A percentile compares a stretch with the other conserved stretches of the same genome.
Evolutionary conservation across 92 coral and sea anemone genomes (phyloP).

Genomic region (Diadumene lineata): DNA sequence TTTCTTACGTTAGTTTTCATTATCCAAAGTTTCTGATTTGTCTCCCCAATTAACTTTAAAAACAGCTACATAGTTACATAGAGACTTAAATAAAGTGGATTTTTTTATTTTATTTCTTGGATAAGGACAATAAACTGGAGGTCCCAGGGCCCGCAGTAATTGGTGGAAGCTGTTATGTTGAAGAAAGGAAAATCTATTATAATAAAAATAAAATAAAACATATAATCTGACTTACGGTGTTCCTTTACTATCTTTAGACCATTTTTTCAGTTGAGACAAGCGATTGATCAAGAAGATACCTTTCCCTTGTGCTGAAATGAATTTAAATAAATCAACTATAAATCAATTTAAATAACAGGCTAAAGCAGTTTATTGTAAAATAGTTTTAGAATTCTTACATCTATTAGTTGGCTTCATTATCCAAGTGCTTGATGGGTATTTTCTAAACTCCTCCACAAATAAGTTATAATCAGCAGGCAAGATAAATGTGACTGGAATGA

Average conservation of each 20-base stretch:
- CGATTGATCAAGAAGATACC: conserved; percentile 98
- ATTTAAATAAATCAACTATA: too few species aligned
- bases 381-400: conserved; percentile 36
- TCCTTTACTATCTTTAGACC: conserved; percentile 98
- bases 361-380: background rate
- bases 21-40: too few species aligned
- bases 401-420: conserved; percentile 96
- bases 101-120: too few species aligned
- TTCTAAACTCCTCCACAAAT: conserved; percentile 96
- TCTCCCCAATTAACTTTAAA: too few species aligned
- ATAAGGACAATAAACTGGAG: too few species aligned
- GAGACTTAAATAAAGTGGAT: too few species aligned
- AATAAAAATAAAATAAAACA: background rate
- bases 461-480: conserved; percentile 96
- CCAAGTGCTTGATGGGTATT: conserved; percentile 97
- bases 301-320: conserved; percentile 81
- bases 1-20: too few species aligned
- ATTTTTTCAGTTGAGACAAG: conserved; percentile 91
- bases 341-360: background rate
- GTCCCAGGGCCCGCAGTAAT: too few species aligned
- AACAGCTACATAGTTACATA: too few species aligned
- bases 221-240: conserved; percentile 63
- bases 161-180: too few species aligned
- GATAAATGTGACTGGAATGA: conserved; percentile 93
- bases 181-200: too few species aligned